Percentiles rank a stretch among this genome's conserved stretches.
These are phyloP conservation scores for Andrena hattorfiana DNA, from an alignment of 2,888 invertebrate species.

Conservation along the genomic window DNA sequence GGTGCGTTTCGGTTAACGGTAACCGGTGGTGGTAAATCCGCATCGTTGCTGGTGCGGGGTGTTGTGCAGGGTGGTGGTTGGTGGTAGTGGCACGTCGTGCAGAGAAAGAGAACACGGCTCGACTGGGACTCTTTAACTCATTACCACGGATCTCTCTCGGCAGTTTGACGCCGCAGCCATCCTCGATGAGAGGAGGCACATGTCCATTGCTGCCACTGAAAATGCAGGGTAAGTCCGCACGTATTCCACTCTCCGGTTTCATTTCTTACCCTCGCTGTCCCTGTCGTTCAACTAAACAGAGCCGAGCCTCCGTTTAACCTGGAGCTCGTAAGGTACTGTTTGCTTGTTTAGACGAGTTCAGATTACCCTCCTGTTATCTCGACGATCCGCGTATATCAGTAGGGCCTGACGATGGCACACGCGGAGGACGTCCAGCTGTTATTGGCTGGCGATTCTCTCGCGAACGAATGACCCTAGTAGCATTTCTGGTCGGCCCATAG, in stretches of 20 bases:
- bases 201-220: constrained; percentile 88
- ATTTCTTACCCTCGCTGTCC: background rate
- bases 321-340: constrained; percentile 5
- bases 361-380: constrained; percentile 19
- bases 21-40: constrained; percentile 34
- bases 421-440: background rate
- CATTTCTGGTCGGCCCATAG: too few species aligned
- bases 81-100: constrained; percentile 41
- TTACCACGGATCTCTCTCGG: constrained; percentile 87
- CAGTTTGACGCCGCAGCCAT: constrained; percentile 87
- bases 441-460: background rate
- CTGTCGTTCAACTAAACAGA: background rate
- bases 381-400: background rate
- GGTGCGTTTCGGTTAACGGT: constrained; percentile 39
- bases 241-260: constrained; percentile 4
- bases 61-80: constrained; percentile 34
- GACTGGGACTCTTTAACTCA: constrained; percentile 68
- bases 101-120: constrained; percentile 47
- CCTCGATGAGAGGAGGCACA: constrained; percentile 88
- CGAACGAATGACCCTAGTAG: background rate
- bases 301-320: background rate
- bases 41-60: constrained; percentile 38
- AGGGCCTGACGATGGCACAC: background rate
- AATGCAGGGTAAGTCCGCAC: constrained; percentile 87
- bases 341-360: constrained; percentile 19